Evolutionary conservation across 1,140 invertebrate genomes (phyloP), one percentile per base, ranked within the genome.

Genomic region (Nymphalis io): DNA sequence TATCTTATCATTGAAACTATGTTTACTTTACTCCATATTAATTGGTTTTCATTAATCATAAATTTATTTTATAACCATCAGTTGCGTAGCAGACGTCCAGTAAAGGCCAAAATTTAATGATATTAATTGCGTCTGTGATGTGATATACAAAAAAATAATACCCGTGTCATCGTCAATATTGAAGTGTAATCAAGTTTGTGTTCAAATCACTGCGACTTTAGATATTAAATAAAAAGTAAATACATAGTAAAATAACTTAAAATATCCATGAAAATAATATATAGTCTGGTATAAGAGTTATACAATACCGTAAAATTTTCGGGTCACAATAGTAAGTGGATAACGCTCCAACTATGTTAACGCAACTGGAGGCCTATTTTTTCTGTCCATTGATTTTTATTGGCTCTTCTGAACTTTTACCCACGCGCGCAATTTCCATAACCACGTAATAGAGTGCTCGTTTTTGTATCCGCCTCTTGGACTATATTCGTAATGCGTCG

Each of bases 331-430:
- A 68, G 20, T 63, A 63, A 70, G 61, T 65, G 64, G 44, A 57
- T 63, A 60, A 42, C 64, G 58, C 59, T 40, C 68, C 27, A 59
- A 68, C 38, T 70, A 73, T 73, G 68, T 74, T 70, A 71, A 64
- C 67, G 67, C 63, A 70, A 77, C 70, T 70, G 71, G 48, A 61
- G 60, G 58, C 66, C 69, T 64, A 74, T 78, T 70, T 70, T 74
- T 74, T 73, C 77, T 76, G 73, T 23, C 57, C 72, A 77, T 79
- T 79, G 77, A 79, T 70, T 79, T 79, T 79, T 79, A 79, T 77
- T 68, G 72, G 46, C 60, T 70, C 72, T 68, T 74, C 67, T 70
- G 59, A 61, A 72, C 68, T 69, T 70, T 69, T 68, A 63, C 68
- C 61, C 74, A 60, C 69, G 62, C 72, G 51, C 69, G 66, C 68